Evolutionary conservation across 2,888 invertebrate genomes (phyloP).

Genomic region (Uropetala carovei): DNA sequence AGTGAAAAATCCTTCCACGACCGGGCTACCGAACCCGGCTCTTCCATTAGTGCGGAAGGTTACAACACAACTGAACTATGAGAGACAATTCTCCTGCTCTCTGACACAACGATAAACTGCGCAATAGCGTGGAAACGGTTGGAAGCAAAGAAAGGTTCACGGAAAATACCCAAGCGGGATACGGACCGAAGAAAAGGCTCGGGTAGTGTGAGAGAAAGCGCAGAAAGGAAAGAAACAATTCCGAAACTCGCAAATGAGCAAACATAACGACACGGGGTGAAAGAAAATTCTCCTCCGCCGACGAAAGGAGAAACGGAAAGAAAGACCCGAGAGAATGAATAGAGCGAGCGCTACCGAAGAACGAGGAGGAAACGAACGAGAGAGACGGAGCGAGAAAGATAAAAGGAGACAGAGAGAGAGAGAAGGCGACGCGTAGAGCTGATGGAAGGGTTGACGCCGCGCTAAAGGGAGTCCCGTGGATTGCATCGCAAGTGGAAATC

Average conservation of each 20-base stretch:
- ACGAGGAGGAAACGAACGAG: background rate
- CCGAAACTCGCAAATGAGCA: background rate
- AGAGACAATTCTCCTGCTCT: background rate
- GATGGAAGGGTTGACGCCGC: background rate
- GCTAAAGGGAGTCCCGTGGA: background rate
- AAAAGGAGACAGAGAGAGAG: background rate
- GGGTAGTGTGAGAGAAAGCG: background rate
- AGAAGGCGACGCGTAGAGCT: background rate
- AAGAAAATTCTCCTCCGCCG: background rate
- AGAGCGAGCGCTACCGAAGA: no score
- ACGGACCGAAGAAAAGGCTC: no score
- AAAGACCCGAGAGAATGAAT: no score
- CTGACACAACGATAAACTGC: background rate
- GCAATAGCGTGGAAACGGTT: background rate
- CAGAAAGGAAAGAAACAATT: background rate
- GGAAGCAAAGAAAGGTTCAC: background rate
- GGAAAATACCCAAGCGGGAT: no score
- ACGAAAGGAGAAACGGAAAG: background rate
- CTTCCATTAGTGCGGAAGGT: no score
- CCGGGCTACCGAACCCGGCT: no score
- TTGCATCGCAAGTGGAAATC: slow-evolving; percentile 14
- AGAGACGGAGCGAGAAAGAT: background rate
- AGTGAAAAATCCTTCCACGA: no score
- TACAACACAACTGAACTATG: no score
- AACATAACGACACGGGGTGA: background rate